Evolutionary conservation across 1,140 invertebrate genomes (phyloP), one percentile per base, ranked within the genome.

Genomic region (Rhagoletis pomonella): DNA sequence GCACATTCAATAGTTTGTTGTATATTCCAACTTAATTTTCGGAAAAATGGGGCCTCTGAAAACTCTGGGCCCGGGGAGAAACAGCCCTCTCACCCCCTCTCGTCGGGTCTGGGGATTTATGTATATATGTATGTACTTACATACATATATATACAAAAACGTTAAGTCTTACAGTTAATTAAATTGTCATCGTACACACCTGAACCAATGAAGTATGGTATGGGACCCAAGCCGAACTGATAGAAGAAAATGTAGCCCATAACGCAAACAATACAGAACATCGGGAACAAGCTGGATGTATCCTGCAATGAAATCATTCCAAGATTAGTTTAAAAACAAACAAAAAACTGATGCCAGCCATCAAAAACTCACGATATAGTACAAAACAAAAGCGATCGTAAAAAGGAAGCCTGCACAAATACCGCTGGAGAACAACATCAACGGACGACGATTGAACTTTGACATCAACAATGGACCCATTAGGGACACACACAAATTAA

Each of bases 141-240:
- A 29, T 29, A 29, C n/a, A n/a, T n/a, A n/a, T n/a, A n/a, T n/a
- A n/a, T n/a, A n/a, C n/a, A n/a, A n/a, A n/a, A n/a, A n/a, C 29
- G 29, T 29, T 29, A 29, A 29, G 29, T 29, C 29, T 29, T 29
- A 29, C 29, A 29, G 29, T 29, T 29, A 29, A 29, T 29, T 29
- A 29, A 55, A 5, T 55, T 55, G 5, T 55, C 5, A 55, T 55
- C 50, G 77, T 59, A 73, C 86, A 85, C 89, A 96, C 95, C 95
- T 90, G 96, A 95, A 14, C 96, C 97, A 90, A 98, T 97, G 90
- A 98, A 97, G 93, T 96, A 98, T 0, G 98, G 97, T 90, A 98
- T 97, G 1, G 97, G 97, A 17, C 97, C 97, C 58, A 97, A 94
- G 3, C 97, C 97, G 64, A 98, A 94, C 44, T 97, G 97, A 91